Base-by-base conservation (phyloP, 2,797 vertebrate species). In the Apodemus agrarius region DNA sequence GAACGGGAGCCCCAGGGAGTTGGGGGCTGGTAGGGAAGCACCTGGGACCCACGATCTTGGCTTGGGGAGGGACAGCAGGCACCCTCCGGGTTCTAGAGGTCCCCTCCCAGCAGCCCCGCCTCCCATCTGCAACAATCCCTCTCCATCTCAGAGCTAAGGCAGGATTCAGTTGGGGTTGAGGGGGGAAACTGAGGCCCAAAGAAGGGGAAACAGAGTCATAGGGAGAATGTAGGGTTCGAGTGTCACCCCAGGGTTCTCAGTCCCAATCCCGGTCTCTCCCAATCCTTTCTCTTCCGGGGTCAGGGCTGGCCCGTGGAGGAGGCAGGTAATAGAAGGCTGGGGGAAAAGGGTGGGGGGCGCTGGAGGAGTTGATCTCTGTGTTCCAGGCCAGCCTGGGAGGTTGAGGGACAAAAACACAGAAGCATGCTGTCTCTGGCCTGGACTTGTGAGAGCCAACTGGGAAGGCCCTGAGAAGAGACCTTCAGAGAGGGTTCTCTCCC, bases 31-130 rank as follows among this genome's bases (percentile, higher is more conserved):
- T 79, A 7, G 89, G 59, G 81, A 40, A 0, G 84, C 97, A 97
- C 96, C 97, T 97, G 98, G 93, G 97, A 93, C 97, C 94, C 93
- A 17, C 95, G 34, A n/a, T 85, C 90, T 59, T 14, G 6, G 69
- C 17, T 78, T 92, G 83, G 85, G 92, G 88, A 75, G n/a, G 91
- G 85, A 82, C n/a, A 24, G 74, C 75, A 76, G 79, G 90, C 97
- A 89, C 97, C 97, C 90, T 93, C 89, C 72, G 13, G 61, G 95
- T 61, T 82, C 74, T 84, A 79, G 67, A 17, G 75, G 88, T 82
- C 61, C 90, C 74, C 78, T 72, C 82, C 0, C 0, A 4, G 37
- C 24, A 46, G 90, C 90, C 72, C 87, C 69, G 84, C 78, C 93
- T 90, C 84, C 94, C 34, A 34, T 89, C 74, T 78, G 92, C 52